Evolutionary conservation across 1,140 invertebrate genomes (phyloP), one percentile per base, ranked within the genome.

Genomic region (Drosophila malerkotliana): DNA sequence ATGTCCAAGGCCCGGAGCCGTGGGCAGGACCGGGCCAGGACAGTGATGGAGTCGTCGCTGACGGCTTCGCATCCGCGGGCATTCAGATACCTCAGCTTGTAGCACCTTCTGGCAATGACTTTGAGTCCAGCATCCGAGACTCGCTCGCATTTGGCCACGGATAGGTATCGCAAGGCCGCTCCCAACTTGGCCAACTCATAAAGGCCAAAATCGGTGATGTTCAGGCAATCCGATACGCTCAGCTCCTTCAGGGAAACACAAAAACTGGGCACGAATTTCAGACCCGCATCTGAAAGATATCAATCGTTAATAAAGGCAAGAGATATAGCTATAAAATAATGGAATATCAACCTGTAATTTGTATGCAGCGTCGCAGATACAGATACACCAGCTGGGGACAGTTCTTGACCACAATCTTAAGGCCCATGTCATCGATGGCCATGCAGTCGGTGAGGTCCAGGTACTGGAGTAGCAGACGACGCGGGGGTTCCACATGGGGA

Each of bases 1-100:
- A 98, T 95, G 87, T 98, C 97, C 0, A 98, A 92, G 1, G 97
- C 97, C 28, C 97, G 92, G 28, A 98, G 92, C 48, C 97, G 93
- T 0, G 96, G 96, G 91, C 97, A 98, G 12, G 95, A 96, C 45
- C 95, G 93, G 0, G 97, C 97, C 37, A 98, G 92, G 0, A 96
- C 95, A 47, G 96, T 95, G 60, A 98, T 95, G 0, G 96, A 96
- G 83, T 97, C 96, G 89, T 99, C 97, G 28, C 97, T 97, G 1
- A 98, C 95, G 1, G 97, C 97, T 77, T 98, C 97, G 90, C 97
- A 98, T 4, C 97, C 97, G 37, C 98, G 93, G 1, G 96, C 96
- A 92, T 98, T 98, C 30, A 98, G 93, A 92, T 98, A 98, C 5
- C 97, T 93, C 41, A 98, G 92, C 91, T 97, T 98, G 89, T 97